phyloP scores from a whole-genome alignment of 1,140 invertebrate genomes.

The Sitodiplosis mosellana region DNA sequence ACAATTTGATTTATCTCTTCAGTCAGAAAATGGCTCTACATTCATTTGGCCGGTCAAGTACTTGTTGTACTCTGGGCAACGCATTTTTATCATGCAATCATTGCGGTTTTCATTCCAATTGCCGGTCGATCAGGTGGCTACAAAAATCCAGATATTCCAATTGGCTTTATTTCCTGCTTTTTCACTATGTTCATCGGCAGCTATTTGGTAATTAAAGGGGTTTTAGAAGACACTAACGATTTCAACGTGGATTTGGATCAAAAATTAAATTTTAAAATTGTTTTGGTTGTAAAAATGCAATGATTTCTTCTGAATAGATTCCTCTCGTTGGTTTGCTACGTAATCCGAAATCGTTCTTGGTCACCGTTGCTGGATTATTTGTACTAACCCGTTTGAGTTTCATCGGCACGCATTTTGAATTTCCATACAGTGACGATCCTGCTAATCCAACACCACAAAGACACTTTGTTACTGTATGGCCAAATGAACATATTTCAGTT shows the following conservation, averaged over 20 bases:
- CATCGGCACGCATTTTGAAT: conserved; percentile 26
- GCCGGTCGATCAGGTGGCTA: conserved; percentile 36
- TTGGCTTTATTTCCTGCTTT: conserved; percentile 20
- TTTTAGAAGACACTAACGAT: background rate
- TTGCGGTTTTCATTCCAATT: conserved; percentile 35
- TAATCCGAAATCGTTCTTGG: conserved; percentile 8
- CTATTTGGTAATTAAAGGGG: conserved; percentile 21
- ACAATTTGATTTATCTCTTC: conserved; percentile 5
- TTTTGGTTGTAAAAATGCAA: too few species aligned
- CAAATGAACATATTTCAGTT: background rate
- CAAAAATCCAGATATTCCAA: conserved; percentile 34
- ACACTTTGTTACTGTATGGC: conserved; percentile 24
- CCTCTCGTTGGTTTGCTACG: conserved; percentile 10
- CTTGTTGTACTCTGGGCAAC: conserved; percentile 10
- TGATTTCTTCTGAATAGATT: conserved; percentile 16
- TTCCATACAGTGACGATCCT: conserved; percentile 29
- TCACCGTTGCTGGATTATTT: conserved; percentile 6
- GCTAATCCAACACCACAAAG: conserved; percentile 23
- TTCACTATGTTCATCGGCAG: conserved; percentile 21
- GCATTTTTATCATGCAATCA: conserved; percentile 10
- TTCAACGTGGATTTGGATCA: too few species aligned
- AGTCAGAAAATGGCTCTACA: conserved; percentile 22
- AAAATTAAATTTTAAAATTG: too few species aligned
- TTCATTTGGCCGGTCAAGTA: conserved; percentile 19
- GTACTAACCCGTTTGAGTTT: conserved; percentile 12